Percentiles rank a stretch among this genome's conserved stretches.
phyloP scores from a whole-genome alignment of 2,113 vertebrate species.

The Platysteira castanea region DNA sequence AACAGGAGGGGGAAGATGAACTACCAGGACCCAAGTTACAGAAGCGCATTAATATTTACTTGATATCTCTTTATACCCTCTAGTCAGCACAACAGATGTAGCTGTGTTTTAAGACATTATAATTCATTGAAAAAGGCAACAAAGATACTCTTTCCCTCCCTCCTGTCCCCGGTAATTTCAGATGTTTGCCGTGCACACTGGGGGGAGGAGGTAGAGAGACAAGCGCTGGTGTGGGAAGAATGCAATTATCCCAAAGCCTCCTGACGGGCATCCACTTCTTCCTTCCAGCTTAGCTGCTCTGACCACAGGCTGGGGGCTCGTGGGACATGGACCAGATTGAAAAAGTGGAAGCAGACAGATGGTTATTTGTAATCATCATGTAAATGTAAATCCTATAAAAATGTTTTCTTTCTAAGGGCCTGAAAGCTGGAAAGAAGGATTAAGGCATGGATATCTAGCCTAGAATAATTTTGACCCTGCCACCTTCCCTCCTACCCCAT shows the following conservation, averaged over 20 bases:
- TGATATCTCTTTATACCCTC: slow-evolving; percentile 59
- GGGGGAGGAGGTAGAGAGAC: slow-evolving; percentile 34
- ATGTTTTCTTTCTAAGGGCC: slow-evolving; percentile 33
- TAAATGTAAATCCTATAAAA: slow-evolving; percentile 71
- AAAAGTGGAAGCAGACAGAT: slow-evolving; percentile 71
- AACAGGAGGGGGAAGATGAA: neutral
- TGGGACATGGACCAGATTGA: slow-evolving; percentile 68
- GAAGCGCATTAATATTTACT: slow-evolving; percentile 67
- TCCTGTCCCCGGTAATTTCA: neutral
- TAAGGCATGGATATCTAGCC: slow-evolving; percentile 21
- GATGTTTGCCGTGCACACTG: neutral
- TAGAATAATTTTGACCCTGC: slow-evolving; percentile 35
- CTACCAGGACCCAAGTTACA: neutral
- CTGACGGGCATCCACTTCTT: slow-evolving; percentile 44
- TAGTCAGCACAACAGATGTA: slow-evolving; percentile 73
- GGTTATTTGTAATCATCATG: slow-evolving; percentile 76
- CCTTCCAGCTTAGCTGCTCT: slow-evolving; percentile 57
- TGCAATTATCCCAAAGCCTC: slow-evolving; percentile 74
- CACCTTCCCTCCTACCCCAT: neutral
- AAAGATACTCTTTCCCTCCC: slow-evolving; percentile 41
- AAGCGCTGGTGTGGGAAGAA: slow-evolving; percentile 64
- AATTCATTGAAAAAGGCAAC: slow-evolving; percentile 51
- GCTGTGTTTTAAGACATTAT: slow-evolving; percentile 56
- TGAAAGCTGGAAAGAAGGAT: slow-evolving; percentile 41
- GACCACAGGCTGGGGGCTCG: slow-evolving; percentile 56